phyloP scores from a whole-genome alignment of 2,113 vertebrate species.

The Hemibagrus wyckioides region DNA sequence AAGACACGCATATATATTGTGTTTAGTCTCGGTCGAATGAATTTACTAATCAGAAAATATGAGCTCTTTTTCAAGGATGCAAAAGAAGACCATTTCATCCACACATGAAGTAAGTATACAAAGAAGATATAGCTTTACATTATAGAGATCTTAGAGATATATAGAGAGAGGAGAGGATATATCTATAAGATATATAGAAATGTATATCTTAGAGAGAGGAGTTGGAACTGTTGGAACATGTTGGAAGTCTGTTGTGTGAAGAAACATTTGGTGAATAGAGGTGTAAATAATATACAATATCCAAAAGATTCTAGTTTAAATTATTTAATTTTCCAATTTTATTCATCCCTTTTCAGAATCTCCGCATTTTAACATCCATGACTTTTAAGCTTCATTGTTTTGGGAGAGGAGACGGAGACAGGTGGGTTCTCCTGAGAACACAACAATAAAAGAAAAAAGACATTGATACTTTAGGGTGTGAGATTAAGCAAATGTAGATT shows the following conservation, averaged over 20 bases:
- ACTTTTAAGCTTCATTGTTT: neutral
- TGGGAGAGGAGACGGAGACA: neutral
- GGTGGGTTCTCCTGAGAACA: neutral
- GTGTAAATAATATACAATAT: neutral
- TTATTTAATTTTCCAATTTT: neutral
- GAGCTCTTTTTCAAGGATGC: neutral
- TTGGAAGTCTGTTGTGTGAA: neutral
- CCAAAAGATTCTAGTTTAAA: too few relatives aligned
- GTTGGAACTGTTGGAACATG: neutral
- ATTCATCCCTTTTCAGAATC: neutral
- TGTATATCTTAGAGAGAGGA: neutral
- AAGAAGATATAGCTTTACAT: neutral
- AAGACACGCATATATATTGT: neutral
- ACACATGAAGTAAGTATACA: neutral
- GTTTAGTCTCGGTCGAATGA: neutral
- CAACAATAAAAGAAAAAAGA: neutral
- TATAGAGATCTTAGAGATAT: too few relatives aligned
- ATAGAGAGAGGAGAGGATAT: too few relatives aligned
- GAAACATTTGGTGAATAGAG: neutral
- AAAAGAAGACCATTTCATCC: neutral
- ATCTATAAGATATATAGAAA: too few relatives aligned
- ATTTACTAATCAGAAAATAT: neutral
- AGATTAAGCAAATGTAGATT: neutral
- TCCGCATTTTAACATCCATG: neutral
- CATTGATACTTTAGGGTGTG: conserved; percentile 13